Evolutionary conservation across 2,113 vertebrate species (phyloP).

Genomic region (Noctilio leporinus): DNA sequence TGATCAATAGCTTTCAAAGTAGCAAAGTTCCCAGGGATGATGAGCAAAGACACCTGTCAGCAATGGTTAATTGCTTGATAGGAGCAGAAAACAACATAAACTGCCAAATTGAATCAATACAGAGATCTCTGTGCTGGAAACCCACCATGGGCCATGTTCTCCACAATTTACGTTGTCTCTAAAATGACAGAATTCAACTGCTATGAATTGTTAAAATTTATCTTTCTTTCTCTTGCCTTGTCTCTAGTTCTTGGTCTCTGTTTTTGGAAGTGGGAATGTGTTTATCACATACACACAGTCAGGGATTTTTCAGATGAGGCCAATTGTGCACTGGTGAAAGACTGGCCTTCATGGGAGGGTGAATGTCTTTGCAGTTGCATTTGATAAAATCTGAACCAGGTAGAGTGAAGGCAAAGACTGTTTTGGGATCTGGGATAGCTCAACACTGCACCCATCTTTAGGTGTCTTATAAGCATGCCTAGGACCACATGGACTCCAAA

Average conservation of each 20-base stretch:
- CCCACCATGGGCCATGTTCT: not conserved
- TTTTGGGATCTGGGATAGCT: not conserved
- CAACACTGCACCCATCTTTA: not conserved
- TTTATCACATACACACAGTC: not conserved
- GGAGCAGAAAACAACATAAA: slow-evolving; percentile 31
- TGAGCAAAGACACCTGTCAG: slow-evolving; percentile 48
- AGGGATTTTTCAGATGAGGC: not conserved
- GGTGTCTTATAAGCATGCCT: not conserved
- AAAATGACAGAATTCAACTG: not conserved
- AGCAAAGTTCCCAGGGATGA: not conserved
- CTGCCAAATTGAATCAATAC: slow-evolving; percentile 35
- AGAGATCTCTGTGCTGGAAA: slow-evolving; percentile 1
- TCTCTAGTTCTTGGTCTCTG: not conserved
- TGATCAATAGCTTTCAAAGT: slow-evolving; percentile 61
- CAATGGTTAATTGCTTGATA: slow-evolving; percentile 18
- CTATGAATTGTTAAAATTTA: not conserved
- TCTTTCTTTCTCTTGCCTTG: not conserved
- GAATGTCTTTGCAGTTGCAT: not conserved
- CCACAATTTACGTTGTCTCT: not conserved
- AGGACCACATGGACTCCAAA: not conserved
- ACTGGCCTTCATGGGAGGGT: not conserved
- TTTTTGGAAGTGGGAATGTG: not conserved
- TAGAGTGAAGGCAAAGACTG: not conserved
- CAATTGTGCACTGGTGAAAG: not conserved
- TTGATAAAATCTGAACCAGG: not conserved